phyloP scores from a whole-genome alignment of 2,797 vertebrate genomes.

The Intellagama lesueurii region DNA sequence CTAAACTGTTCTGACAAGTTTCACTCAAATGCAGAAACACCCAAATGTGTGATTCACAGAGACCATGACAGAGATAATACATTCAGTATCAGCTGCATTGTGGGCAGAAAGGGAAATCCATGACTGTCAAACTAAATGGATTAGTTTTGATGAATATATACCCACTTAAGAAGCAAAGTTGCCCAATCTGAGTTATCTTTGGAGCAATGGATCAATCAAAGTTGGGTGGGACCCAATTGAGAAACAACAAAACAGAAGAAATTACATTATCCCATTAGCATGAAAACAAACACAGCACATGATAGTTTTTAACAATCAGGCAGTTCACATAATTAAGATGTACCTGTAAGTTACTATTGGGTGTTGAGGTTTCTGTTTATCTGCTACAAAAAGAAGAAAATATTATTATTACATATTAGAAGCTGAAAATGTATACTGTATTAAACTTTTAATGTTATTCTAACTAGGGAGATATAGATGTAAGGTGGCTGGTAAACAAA shows the following conservation, averaged over 20 bases:
- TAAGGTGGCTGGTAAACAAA: background rate
- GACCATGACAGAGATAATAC: no score
- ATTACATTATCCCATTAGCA: background rate
- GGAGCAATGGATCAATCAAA: background rate
- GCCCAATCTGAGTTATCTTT: background rate
- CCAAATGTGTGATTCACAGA: no score
- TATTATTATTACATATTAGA: background rate
- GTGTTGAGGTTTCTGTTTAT: conserved; percentile 33
- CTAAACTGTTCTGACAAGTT: no score
- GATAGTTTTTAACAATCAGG: background rate
- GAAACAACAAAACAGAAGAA: no score
- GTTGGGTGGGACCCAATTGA: background rate
- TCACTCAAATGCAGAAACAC: no score
- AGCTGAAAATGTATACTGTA: background rate
- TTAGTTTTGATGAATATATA: background rate
- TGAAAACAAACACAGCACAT: background rate
- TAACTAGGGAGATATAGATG: background rate
- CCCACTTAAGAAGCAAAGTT: background rate
- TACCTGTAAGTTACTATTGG: conserved; percentile 28
- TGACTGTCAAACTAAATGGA: background rate
- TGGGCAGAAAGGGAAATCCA: background rate
- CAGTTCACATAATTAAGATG: background rate
- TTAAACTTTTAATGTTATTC: background rate
- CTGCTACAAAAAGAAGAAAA: conserved; percentile 8
- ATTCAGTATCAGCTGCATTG: background rate